phyloP scores from a whole-genome alignment of 2,888 invertebrate genomes.

The Cephus sareptanus region DNA sequence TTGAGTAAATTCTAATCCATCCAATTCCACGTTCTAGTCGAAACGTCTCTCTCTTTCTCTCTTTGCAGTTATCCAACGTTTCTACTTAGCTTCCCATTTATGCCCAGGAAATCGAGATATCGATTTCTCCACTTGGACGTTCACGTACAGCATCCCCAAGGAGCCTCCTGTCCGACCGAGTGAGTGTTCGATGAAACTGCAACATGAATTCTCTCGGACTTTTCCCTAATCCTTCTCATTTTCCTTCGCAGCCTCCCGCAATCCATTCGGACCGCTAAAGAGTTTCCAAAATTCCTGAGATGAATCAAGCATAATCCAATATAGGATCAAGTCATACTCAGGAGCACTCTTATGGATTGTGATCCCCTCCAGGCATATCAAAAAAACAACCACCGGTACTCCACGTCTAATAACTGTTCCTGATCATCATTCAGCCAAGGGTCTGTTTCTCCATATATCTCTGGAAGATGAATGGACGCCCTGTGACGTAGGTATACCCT shows the following conservation, averaged over 20 bases:
- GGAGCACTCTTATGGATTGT: not conserved
- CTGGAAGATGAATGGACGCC: not conserved
- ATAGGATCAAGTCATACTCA: not conserved
- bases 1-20: conserved; percentile 14
- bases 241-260: not conserved
- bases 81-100: conserved; percentile 6
- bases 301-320: not conserved
- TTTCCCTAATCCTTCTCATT: not conserved
- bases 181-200: not conserved
- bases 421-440: not conserved
- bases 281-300: not conserved
- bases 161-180: not conserved
- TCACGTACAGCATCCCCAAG: not conserved
- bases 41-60: not conserved
- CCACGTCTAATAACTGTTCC: too few relatives aligned
- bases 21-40: not conserved
- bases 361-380: not conserved
- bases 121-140: not conserved
- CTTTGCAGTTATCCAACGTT: not conserved
- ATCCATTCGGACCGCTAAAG: not conserved
- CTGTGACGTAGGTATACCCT: not conserved
- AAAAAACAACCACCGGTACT: not conserved
- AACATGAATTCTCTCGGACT: not conserved
- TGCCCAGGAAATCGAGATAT: not conserved
- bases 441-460: not conserved